A percentile compares a stretch with the other conserved stretches of the same genome.
Conservation (phyloP, 2,113 vertebrate species). For the Carettochelys insculpta region DNA sequence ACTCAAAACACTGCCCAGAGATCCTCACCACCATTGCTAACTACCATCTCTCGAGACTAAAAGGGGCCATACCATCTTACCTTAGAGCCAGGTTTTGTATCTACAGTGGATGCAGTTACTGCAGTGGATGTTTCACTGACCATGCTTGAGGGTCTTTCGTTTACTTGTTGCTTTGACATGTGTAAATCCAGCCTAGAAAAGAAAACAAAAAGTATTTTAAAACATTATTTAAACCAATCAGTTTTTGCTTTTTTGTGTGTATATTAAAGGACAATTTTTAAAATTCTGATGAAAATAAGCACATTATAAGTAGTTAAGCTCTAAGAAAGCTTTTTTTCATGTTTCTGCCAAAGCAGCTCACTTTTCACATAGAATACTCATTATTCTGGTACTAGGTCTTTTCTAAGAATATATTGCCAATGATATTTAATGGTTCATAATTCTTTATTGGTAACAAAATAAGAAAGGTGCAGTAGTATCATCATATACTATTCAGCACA, state of each 20-base stretch:
- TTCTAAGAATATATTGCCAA: background rate
- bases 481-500: background rate
- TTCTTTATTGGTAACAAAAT: background rate
- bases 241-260: background rate
- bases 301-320: background rate
- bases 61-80: too few relatives aligned
- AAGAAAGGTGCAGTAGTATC: background rate
- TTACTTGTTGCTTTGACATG: slow-evolving; percentile 89
- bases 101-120: slow-evolving; percentile 84
- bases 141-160: slow-evolving; percentile 92
- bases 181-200: slow-evolving; percentile 83
- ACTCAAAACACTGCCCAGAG: too few relatives aligned
- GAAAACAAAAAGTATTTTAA: background rate
- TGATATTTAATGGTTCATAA: background rate
- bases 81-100: slow-evolving; percentile 83
- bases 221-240: slow-evolving; percentile 6
- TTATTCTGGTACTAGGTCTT: background rate
- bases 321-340: background rate
- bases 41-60: too few relatives aligned
- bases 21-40: too few relatives aligned
- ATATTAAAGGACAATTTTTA: background rate
- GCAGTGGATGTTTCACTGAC: slow-evolving; percentile 89
- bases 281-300: background rate
- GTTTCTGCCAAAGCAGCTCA: background rate
- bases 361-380: background rate